Base-by-base conservation (phyloP, 2,797 vertebrate genomes). In the Gymnoscopelus braueri region DNA sequence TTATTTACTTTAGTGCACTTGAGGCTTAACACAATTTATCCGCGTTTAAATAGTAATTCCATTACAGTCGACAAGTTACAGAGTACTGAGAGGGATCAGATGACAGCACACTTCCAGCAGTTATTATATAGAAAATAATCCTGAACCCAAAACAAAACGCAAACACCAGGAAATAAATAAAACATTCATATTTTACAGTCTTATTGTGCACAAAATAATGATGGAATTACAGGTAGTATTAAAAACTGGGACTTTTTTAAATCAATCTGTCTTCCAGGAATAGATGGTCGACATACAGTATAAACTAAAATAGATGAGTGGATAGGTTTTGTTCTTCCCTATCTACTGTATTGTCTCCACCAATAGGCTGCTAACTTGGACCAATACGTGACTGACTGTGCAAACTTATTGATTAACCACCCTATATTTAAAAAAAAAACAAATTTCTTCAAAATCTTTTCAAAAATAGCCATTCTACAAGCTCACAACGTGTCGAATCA, bases 141-240 rank as follows among this genome's bases (percentile, higher is more conserved):
- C 57, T 32, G 39, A 86, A 66, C 59, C 29, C 26, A 78, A 78
- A 79, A 78, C 13, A 63, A 76, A 59, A 83, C 59, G 76, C 35
- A 62, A 59, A 74, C 39, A 44, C 70, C 68, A 48, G 65, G 77
- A 88, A 86, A 92, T 88, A 88, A 92, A 93, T 92, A 91, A 87
- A 81, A 85, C 88, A 81, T 81, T 89, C 26, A 89, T 83, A 87
- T 86, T 84, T 80, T 85, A 89, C 77, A 89, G 73, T 79, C 74
- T 80, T 83, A 54, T 54, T 79, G 71, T 81, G 81, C 74, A 79
- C 56, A 71, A 68, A 73, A 72, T 44, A 65, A 59, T 24, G 48
- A 63, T 65, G 29, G 51, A 62, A 54, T 50, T 59, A 61, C 74
- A 72, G 35, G 77, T 64, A 10, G 15, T 39, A 69, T 72, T 29